Percentiles rank a stretch among this genome's conserved stretches.
Conservation (phyloP, 2,113 vertebrate genomes). For the Uria lomvia region DNA sequence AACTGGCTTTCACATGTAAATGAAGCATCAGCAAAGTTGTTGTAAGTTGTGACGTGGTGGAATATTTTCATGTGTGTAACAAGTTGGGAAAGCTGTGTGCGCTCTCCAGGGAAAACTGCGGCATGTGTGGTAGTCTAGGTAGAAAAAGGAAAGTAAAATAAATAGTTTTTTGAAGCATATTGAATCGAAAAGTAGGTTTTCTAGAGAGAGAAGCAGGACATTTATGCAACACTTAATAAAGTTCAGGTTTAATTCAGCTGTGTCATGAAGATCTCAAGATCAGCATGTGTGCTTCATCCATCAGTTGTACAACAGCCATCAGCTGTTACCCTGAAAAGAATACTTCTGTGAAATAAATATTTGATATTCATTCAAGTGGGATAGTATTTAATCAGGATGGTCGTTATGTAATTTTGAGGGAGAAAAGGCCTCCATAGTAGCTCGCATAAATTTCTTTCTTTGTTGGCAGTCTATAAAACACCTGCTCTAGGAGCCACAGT, state of each 20-base stretch:
- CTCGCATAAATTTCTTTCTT: neutral
- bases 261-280: neutral
- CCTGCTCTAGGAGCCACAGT: neutral
- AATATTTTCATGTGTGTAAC: neutral
- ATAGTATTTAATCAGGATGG: neutral
- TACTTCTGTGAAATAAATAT: neutral
- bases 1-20: neutral
- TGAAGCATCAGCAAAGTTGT: neutral
- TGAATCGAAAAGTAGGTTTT: neutral
- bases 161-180: neutral
- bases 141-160: neutral
- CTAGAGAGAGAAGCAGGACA: neutral
- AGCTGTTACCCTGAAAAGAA: neutral
- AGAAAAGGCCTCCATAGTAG: neutral
- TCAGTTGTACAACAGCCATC: neutral
- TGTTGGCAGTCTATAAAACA: neutral
- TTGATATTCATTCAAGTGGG: neutral
- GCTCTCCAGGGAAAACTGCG: neutral
- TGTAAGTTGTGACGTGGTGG: neutral
- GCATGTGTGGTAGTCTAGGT: neutral
- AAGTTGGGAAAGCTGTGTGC: neutral
- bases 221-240: neutral
- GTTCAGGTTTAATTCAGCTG: neutral
- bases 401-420: neutral
- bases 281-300: neutral